These are phyloP conservation scores for Drosophila triauraria DNA, from an alignment of 1,140 invertebrate genomes.

Conservation along the genomic window DNA sequence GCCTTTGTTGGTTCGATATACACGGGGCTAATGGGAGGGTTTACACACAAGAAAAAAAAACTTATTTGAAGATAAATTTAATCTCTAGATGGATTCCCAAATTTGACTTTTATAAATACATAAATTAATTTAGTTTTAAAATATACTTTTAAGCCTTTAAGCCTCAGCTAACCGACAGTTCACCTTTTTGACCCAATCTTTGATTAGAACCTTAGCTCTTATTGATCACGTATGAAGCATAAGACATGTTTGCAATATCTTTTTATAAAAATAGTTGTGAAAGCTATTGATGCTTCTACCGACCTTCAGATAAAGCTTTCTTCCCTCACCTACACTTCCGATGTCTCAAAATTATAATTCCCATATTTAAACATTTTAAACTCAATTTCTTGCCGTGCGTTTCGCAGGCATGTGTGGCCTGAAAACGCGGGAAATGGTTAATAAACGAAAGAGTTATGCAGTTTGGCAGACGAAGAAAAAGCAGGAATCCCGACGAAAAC, in stretches of 20 bases:
- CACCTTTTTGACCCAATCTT: too few relatives aligned
- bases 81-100: not conserved
- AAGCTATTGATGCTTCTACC: too few relatives aligned
- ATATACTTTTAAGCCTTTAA: not conserved
- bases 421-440: constrained; percentile 71
- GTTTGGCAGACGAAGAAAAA: constrained; percentile 32
- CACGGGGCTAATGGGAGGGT: not conserved
- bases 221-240: too few relatives aligned
- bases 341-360: not conserved
- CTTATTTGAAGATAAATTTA: not conserved
- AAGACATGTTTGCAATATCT: too few relatives aligned
- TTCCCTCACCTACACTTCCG: too few relatives aligned
- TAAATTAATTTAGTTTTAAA: not conserved
- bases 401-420: constrained; percentile 3
- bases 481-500: constrained; percentile 25
- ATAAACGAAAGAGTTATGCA: constrained; percentile 82
- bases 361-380: not conserved
- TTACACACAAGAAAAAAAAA: constrained; percentile 9
- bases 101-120: not conserved
- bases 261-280: too few relatives aligned
- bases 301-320: too few relatives aligned
- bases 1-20: constrained; percentile 80
- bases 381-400: not conserved
- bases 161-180: too few relatives aligned
- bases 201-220: too few relatives aligned